Conservation (phyloP, 2,113 vertebrate genomes). For the Neolamprologus cancellatus region DNA sequence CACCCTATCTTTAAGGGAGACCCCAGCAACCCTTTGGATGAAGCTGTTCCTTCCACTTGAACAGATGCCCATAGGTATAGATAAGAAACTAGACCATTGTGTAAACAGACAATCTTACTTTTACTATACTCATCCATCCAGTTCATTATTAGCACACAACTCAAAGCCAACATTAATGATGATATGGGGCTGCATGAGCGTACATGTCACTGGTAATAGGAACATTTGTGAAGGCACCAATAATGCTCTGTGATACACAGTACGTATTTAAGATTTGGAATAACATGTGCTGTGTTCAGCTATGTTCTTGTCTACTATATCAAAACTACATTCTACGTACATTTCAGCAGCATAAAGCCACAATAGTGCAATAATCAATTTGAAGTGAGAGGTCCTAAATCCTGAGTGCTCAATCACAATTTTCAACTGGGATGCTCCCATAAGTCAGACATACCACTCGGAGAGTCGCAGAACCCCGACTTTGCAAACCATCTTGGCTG, state of each 20-base stretch:
- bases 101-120: neutral
- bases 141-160: neutral
- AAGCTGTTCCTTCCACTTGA: neutral
- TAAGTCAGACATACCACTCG: neutral
- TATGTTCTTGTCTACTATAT: neutral
- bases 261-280: neutral
- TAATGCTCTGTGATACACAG: neutral
- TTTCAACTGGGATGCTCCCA: neutral
- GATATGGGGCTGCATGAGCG: neutral
- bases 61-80: neutral
- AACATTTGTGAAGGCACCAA: neutral
- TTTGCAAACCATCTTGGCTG: neutral
- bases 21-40: neutral
- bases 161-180: neutral
- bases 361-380: neutral
- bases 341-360: neutral
- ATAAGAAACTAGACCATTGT: neutral
- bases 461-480: fast-evolving
- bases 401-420: neutral
- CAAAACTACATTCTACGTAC: neutral
- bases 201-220: neutral
- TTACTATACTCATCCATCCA: neutral
- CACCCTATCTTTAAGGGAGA: neutral
- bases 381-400: neutral
- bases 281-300: neutral